Evolutionary conservation across 1,140 invertebrate species (phyloP).

Genomic region (Heterodera schachtii): DNA sequence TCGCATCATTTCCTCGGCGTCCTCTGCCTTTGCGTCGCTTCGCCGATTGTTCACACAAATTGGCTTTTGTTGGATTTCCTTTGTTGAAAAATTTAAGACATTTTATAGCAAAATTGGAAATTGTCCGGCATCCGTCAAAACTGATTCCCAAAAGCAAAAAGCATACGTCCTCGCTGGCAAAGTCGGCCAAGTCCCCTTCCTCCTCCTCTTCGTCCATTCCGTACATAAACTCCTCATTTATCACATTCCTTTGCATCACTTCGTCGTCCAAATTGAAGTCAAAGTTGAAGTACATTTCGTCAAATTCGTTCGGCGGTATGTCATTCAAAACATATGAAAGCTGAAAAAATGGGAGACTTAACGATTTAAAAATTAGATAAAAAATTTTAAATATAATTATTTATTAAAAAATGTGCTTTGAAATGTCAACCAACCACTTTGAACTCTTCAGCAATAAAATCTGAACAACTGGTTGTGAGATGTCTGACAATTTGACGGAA

Average conservation of each 20-base stretch:
- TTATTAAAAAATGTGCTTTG: not conserved
- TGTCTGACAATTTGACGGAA: constrained; percentile 25
- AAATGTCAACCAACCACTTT: not conserved
- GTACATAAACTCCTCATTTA: constrained; percentile 28
- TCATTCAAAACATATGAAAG: constrained; percentile 25
- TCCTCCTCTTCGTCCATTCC: constrained; percentile 24
- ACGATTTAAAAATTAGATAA: not conserved
- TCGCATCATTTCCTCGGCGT: constrained; percentile 16
- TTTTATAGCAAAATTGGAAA: too few relatives aligned
- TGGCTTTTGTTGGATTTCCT: constrained; percentile 23
- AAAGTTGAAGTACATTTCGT: constrained; percentile 14
- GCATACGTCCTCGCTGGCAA: constrained; percentile 22
- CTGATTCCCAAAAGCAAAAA: not conserved
- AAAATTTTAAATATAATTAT: not conserved
- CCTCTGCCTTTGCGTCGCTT: constrained; percentile 7
- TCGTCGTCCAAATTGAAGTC: constrained; percentile 28
- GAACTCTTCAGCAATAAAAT: constrained; percentile 22
- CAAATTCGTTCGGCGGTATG: not conserved
- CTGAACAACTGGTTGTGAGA: constrained; percentile 13
- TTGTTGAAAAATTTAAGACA: too few relatives aligned
- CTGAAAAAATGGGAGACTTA: not conserved
- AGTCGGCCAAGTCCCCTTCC: constrained; percentile 2
- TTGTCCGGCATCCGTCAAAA: too few relatives aligned
- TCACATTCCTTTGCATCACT: constrained; percentile 25
- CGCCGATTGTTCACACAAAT: constrained; percentile 28